Conservation (phyloP, 2,797 vertebrate species). For the Leptoclinus maculatus region DNA sequence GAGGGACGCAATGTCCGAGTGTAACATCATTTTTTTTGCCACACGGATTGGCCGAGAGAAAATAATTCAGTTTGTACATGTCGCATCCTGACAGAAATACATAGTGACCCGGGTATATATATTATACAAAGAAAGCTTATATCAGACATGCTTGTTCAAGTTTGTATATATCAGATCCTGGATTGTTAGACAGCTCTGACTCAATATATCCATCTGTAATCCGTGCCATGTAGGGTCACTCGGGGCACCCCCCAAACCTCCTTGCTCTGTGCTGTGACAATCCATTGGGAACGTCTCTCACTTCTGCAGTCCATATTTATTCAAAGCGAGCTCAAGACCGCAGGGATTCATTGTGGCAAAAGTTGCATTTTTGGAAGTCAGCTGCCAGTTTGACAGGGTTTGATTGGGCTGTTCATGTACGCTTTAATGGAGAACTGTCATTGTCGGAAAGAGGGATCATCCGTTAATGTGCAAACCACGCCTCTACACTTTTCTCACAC, state of each 20-base stretch:
- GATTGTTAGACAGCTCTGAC: background rate
- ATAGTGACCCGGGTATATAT: background rate
- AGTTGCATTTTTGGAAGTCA: slow-evolving; percentile 37
- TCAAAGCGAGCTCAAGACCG: slow-evolving; percentile 44
- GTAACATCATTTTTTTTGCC: background rate
- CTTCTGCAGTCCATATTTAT: slow-evolving; percentile 52
- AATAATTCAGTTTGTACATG: background rate
- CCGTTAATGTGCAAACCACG: background rate
- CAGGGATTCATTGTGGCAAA: slow-evolving; percentile 36
- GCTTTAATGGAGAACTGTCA: background rate
- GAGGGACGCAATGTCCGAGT: background rate
- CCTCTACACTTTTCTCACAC: background rate
- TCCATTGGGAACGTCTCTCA: slow-evolving; percentile 73
- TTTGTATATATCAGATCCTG: background rate
- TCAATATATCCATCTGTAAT: slow-evolving; percentile 12
- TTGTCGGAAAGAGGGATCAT: background rate
- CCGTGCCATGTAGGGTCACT: background rate
- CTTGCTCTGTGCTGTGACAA: slow-evolving; percentile 39
- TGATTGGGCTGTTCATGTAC: background rate
- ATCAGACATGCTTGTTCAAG: slow-evolving; percentile 12
- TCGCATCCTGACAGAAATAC: background rate
- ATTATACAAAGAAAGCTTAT: background rate
- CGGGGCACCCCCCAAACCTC: slow-evolving; percentile 5
- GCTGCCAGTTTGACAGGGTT: background rate
- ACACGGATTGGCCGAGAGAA: background rate